Conservation (phyloP, 2,888 invertebrate species). For the Sarcophaga subvicina region DNA sequence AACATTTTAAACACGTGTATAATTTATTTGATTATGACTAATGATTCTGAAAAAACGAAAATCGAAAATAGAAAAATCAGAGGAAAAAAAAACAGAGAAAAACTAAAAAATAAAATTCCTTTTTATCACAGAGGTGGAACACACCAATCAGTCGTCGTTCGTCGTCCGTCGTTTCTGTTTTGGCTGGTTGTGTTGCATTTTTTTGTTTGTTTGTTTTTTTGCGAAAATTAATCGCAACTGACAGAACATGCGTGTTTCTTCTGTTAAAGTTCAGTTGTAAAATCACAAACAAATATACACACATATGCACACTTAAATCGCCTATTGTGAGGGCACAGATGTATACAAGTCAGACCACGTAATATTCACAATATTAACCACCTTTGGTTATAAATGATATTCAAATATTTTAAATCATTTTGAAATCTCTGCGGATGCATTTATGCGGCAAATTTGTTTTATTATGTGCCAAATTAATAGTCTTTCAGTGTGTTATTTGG, state of each 20-base stretch:
- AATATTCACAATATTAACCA: not conserved
- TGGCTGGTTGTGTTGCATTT: not conserved
- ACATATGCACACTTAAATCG: not conserved
- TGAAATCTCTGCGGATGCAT: slow-evolving; percentile 12
- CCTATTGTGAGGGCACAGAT: not conserved
- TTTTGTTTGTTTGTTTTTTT: not conserved
- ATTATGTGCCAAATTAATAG: not conserved
- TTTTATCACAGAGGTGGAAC: slow-evolving; percentile 52
- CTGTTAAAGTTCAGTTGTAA: slow-evolving; percentile 47
- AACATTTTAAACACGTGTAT: slow-evolving; percentile 67
- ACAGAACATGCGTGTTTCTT: slow-evolving; percentile 66
- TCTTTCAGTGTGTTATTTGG: not conserved
- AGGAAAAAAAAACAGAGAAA: too few species aligned
- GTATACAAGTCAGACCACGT: not conserved
- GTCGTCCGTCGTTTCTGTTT: not conserved
- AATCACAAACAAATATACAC: not conserved
- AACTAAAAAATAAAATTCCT: slow-evolving; percentile 45
- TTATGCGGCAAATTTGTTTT: not conserved
- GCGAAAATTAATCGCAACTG: slow-evolving; percentile 61
- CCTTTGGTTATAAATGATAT: slow-evolving; percentile 4
- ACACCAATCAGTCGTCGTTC: not conserved
- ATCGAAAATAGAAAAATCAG: not conserved
- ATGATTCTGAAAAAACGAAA: slow-evolving; percentile 51
- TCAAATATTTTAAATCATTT: slow-evolving; percentile 34
- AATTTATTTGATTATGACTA: slow-evolving; percentile 66